Conservation (phyloP, 1,140 invertebrate genomes). For the Helicoverpa armigera region DNA sequence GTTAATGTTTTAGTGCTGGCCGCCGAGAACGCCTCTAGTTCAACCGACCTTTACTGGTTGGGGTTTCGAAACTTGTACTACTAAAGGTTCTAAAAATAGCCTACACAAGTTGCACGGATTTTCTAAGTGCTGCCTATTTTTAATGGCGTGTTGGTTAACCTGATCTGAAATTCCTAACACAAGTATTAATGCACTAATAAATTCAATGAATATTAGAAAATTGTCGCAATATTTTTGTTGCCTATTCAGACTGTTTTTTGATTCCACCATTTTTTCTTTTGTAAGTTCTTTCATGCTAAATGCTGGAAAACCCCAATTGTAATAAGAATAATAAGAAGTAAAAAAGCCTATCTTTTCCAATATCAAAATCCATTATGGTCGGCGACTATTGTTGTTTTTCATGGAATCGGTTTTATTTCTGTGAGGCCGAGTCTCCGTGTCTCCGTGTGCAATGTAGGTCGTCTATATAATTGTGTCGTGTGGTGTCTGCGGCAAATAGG, state of each 20-base stretch:
- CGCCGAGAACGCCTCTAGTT: slow-evolving; percentile 54
- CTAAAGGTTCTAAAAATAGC: slow-evolving; percentile 25
- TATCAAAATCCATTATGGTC: slow-evolving; percentile 44
- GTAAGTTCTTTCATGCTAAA: neutral
- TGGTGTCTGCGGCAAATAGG: slow-evolving; percentile 47
- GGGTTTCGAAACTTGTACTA: slow-evolving; percentile 66
- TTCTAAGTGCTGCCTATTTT: neutral
- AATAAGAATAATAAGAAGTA: slow-evolving; percentile 9
- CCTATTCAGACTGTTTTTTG: neutral
- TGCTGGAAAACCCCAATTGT: slow-evolving; percentile 11
- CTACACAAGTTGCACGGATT: neutral
- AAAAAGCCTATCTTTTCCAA: slow-evolving; percentile 45
- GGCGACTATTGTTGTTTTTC: slow-evolving; percentile 26
- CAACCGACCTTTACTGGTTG: slow-evolving; percentile 72
- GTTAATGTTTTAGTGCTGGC: slow-evolving; percentile 64
- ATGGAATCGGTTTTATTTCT: slow-evolving; percentile 19
- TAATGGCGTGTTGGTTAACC: neutral
- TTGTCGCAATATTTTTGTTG: neutral
- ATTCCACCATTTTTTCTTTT: neutral
- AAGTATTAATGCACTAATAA: no score
- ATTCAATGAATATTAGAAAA: no score
- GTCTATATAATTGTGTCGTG: slow-evolving; percentile 41
- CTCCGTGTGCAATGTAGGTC: slow-evolving; percentile 35
- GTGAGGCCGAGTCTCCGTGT: neutral
- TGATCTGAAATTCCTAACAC: no score